These are phyloP conservation scores for Halcyon chelicuti DNA, from an alignment of 2,797 vertebrate genomes.

Conservation along the genomic window DNA sequence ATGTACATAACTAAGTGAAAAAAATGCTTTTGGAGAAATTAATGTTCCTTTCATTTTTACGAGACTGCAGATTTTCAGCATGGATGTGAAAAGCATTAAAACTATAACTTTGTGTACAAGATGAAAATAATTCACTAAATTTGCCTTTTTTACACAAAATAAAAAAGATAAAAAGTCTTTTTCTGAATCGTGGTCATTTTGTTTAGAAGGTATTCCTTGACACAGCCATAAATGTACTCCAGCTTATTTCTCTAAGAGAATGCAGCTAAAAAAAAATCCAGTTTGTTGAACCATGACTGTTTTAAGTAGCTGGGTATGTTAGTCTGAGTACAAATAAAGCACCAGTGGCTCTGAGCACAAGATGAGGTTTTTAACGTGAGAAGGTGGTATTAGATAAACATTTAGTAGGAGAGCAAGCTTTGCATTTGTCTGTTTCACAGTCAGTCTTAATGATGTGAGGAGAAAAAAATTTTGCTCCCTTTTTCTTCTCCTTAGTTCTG, in stretches of 20 bases:
- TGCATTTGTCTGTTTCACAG: background rate
- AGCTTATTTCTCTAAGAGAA: background rate
- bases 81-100: conserved; percentile 97
- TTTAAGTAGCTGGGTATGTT: background rate
- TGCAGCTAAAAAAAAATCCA: background rate
- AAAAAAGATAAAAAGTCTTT: conserved; percentile 81
- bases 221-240: fast-evolving
- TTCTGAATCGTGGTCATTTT: background rate
- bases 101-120: conserved; percentile 89
- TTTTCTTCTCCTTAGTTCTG: background rate
- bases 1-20: conserved; percentile 91
- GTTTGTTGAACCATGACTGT: fast-evolving
- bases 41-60: conserved; percentile 93
- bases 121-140: conserved; percentile 90
- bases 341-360: background rate
- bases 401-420: background rate
- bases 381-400: background rate
- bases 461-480: fast-evolving
- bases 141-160: conserved; percentile 98
- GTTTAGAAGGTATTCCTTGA: background rate
- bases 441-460: background rate
- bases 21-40: conserved; percentile 79
- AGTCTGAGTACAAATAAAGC: background rate
- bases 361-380: background rate
- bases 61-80: conserved; percentile 91